Conservation (phyloP, 2,113 vertebrate species). For the Desmodus rotundus region DNA sequence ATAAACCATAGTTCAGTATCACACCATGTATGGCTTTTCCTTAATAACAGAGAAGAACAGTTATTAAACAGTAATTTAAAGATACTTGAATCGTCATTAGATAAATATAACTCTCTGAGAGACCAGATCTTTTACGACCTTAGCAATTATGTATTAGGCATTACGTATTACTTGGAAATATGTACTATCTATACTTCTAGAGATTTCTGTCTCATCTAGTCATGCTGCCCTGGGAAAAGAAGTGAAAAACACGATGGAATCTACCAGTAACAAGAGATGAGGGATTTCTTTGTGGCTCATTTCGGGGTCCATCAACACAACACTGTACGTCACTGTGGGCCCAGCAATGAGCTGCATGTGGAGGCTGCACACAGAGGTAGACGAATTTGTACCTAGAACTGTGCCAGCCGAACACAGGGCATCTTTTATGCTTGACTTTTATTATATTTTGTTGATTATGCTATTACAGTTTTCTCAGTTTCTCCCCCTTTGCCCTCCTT, state of each 20-base stretch:
- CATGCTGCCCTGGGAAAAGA: background rate
- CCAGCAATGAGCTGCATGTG: background rate
- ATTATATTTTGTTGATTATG: background rate
- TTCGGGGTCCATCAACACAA: background rate
- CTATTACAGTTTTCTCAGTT: too few species aligned
- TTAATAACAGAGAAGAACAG: conserved; percentile 28
- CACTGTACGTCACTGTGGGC: background rate
- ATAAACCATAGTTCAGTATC: conserved; percentile 58
- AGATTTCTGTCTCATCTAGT: background rate
- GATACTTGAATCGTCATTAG: conserved; percentile 1
- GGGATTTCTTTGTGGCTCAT: background rate
- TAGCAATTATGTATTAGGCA: background rate
- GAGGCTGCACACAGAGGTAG: background rate
- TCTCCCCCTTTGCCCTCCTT: too few species aligned
- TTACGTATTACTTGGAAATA: conserved; percentile 32
- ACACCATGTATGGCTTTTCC: conserved; percentile 45
- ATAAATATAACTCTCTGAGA: conserved; percentile 33
- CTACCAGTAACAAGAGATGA: background rate
- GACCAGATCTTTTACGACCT: conserved; percentile 5
- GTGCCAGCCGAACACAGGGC: fast-evolving
- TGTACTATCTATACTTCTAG: background rate
- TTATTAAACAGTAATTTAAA: conserved; percentile 59
- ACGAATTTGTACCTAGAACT: background rate
- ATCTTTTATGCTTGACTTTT: background rate
- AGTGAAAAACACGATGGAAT: background rate